phyloP scores from a whole-genome alignment of 2,113 vertebrate species.

The Anhinga anhinga region DNA sequence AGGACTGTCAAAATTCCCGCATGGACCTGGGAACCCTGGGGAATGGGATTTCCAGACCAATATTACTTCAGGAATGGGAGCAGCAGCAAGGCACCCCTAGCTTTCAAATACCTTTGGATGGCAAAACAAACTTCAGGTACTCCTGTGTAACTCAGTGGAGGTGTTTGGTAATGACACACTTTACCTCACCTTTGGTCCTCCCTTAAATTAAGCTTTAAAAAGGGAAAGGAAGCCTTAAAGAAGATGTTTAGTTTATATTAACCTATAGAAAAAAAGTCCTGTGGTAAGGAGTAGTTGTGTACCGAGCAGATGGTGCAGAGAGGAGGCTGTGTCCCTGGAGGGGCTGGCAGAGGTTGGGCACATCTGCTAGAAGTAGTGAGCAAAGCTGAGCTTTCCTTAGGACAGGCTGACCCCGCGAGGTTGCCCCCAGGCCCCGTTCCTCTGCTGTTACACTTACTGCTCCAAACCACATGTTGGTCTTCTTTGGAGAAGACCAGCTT shows the following conservation, averaged over 20 bases:
- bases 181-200: neutral
- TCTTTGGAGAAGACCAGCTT: neutral
- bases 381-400: neutral
- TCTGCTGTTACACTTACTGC: neutral
- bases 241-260: neutral
- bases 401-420: rapidly evolving
- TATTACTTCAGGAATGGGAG: neutral
- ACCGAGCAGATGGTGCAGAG: neutral
- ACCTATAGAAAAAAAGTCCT: neutral
- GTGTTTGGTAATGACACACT: neutral
- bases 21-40: neutral
- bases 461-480: neutral
- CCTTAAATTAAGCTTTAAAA: neutral
- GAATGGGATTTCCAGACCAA: neutral
- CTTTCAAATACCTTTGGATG: neutral
- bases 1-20: neutral
- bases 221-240: neutral
- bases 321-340: neutral
- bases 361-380: neutral
- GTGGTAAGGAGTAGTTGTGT: neutral
- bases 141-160: neutral
- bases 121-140: neutral
- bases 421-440: neutral
- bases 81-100: neutral
- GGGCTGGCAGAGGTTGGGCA: neutral